These are phyloP conservation scores for Chaetophractus vellerosus DNA, from an alignment of 2,797 vertebrate species.

Conservation along the genomic window DNA sequence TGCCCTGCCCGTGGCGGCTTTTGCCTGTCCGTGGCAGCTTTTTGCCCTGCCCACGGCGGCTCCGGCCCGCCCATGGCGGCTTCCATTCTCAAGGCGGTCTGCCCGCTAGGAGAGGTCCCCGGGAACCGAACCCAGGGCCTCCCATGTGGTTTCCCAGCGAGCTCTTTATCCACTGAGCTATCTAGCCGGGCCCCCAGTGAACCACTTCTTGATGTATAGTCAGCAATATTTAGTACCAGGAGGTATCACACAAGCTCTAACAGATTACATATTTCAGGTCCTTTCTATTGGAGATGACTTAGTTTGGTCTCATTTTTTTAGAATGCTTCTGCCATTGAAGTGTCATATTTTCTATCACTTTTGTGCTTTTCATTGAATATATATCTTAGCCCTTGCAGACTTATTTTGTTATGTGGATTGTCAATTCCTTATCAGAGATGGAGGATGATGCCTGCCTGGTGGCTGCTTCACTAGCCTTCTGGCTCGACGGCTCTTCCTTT, in stretches of 20 bases:
- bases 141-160: too few relatives aligned
- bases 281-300: neutral
- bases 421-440: neutral
- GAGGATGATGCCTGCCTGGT: neutral
- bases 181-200: neutral
- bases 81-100: too few relatives aligned
- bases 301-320: neutral
- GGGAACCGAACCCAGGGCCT: too few relatives aligned
- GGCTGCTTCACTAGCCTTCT: conserved; percentile 26
- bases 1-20: too few relatives aligned
- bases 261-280: neutral
- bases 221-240: conserved; percentile 55
- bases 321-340: neutral
- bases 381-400: conserved; percentile 10
- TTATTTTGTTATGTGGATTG: neutral
- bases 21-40: too few relatives aligned
- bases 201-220: conserved; percentile 39
- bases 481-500: neutral
- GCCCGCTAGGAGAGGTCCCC: too few relatives aligned
- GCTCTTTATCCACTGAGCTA: too few relatives aligned
- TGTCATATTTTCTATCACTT: neutral
- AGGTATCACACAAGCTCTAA: conserved; percentile 64
- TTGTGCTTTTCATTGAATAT: conserved; percentile 56
- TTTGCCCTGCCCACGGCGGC: too few relatives aligned
- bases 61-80: too few relatives aligned